Conservation (phyloP, 1,140 invertebrate genomes). For the Dreissena rostriformis region DNA sequence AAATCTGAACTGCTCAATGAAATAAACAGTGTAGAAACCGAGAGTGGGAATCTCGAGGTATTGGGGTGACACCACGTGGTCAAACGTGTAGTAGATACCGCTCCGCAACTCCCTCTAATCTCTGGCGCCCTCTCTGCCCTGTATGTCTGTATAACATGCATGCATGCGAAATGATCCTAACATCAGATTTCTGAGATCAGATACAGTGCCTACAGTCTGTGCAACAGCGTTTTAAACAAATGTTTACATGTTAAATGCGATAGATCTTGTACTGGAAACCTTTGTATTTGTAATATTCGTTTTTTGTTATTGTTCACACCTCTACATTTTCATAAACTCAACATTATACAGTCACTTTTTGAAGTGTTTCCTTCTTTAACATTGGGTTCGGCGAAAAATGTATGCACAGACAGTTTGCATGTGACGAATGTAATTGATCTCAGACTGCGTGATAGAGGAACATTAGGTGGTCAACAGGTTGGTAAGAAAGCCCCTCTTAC, state of each 20-base stretch:
- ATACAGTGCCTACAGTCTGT: background rate
- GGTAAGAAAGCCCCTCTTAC: constrained; percentile 1
- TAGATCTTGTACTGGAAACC: too few species aligned
- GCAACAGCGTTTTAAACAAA: too few species aligned
- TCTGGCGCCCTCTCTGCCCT: constrained; percentile 17
- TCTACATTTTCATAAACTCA: background rate
- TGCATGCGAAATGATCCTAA: constrained; percentile 29
- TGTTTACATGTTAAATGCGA: too few species aligned
- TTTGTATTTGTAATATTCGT: too few species aligned
- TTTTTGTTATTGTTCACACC: background rate
- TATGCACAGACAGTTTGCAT: background rate
- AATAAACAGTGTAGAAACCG: constrained; percentile 90
- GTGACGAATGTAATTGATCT: constrained; percentile 17
- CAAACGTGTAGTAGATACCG: constrained; percentile 10
- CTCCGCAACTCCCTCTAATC: constrained; percentile 33
- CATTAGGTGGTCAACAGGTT: background rate
- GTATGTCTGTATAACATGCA: constrained; percentile 25
- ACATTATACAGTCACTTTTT: too few species aligned
- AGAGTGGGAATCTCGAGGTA: constrained; percentile 86
- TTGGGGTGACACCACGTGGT: background rate
- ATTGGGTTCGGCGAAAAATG: background rate
- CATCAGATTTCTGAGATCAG: constrained; percentile 21
- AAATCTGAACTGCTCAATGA: constrained; percentile 92
- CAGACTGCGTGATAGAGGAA: constrained; percentile 14
- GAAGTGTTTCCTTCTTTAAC: too few species aligned